Evolutionary conservation across 2,113 vertebrate genomes (phyloP).

Genomic region (Perca fluviatilis): DNA sequence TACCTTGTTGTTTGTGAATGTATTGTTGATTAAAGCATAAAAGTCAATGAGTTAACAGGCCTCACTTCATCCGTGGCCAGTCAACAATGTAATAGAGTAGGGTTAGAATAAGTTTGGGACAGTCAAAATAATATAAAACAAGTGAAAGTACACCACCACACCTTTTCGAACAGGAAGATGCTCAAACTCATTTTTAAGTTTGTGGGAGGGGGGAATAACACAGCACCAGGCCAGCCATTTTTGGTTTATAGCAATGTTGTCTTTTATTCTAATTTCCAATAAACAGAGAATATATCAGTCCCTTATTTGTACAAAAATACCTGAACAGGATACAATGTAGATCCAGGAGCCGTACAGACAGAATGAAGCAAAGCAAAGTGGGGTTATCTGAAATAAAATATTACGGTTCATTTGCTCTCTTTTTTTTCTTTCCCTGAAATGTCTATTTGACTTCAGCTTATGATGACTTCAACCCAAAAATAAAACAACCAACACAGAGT

Average conservation of each 20-base stretch:
- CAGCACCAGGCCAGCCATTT: slow-evolving; percentile 63
- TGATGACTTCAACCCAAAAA: slow-evolving; percentile 61
- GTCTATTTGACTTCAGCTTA: slow-evolving; percentile 79
- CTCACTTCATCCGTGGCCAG: too few species aligned
- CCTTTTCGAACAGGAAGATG: neutral
- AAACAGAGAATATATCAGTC: slow-evolving; percentile 96
- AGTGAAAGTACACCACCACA: too few species aligned
- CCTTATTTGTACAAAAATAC: slow-evolving; percentile 99
- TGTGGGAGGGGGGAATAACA: slow-evolving; percentile 13
- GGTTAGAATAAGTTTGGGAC: too few species aligned
- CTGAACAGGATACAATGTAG: slow-evolving; percentile 95
- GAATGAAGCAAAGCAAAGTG: slow-evolving; percentile 90
- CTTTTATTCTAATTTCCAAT: slow-evolving; percentile 98
- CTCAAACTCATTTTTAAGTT: neutral
- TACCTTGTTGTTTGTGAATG: too few species aligned
- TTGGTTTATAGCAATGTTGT: slow-evolving; percentile 92
- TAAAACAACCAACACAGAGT: slow-evolving; percentile 40
- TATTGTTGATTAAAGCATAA: too few species aligned
- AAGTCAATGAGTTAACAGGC: too few species aligned
- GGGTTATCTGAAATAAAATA: slow-evolving; percentile 80
- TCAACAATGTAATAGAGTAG: too few species aligned
- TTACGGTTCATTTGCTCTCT: slow-evolving; percentile 78
- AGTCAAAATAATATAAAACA: neutral
- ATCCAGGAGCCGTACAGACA: slow-evolving; percentile 91
- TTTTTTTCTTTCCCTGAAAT: slow-evolving; percentile 88